These are phyloP conservation scores for Acanthornis magna DNA, from an alignment of 2,797 vertebrate genomes.

Conservation along the genomic window DNA sequence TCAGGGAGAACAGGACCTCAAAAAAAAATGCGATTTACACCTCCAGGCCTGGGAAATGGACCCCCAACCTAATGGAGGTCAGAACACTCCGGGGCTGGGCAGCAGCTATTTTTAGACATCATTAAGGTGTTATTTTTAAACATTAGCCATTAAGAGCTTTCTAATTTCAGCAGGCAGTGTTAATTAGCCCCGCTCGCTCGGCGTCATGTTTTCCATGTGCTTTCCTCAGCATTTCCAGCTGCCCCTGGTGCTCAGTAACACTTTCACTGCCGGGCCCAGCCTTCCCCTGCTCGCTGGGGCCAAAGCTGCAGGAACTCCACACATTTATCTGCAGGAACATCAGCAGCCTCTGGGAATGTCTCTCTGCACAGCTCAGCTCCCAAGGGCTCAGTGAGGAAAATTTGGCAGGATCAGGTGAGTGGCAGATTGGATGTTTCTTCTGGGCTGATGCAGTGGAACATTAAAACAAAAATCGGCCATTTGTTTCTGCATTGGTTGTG, in stretches of 20 bases:
- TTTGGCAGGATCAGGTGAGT: background rate
- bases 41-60: constrained; percentile 3
- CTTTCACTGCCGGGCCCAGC: background rate
- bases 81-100: constrained; percentile 29
- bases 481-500: background rate
- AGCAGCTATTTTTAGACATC: constrained; percentile 73
- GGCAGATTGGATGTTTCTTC: background rate
- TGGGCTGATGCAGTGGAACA: background rate
- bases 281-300: background rate
- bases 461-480: background rate
- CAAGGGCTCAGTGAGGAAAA: background rate
- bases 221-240: background rate
- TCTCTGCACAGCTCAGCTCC: background rate
- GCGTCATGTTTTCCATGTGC: constrained; percentile 19
- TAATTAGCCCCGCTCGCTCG: constrained; percentile 50
- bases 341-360: background rate
- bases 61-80: constrained; percentile 30
- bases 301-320: constrained; percentile 20
- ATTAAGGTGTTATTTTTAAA: constrained; percentile 75
- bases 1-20: constrained; percentile 6
- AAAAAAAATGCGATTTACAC: constrained; percentile 45
- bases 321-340: constrained; percentile 37
- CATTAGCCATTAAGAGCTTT: constrained; percentile 49
- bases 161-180: constrained; percentile 72
- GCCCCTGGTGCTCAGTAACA: constrained; percentile 10